Base-by-base conservation (phyloP, 2,888 invertebrate species). In the Netelia fuscicornis region DNA sequence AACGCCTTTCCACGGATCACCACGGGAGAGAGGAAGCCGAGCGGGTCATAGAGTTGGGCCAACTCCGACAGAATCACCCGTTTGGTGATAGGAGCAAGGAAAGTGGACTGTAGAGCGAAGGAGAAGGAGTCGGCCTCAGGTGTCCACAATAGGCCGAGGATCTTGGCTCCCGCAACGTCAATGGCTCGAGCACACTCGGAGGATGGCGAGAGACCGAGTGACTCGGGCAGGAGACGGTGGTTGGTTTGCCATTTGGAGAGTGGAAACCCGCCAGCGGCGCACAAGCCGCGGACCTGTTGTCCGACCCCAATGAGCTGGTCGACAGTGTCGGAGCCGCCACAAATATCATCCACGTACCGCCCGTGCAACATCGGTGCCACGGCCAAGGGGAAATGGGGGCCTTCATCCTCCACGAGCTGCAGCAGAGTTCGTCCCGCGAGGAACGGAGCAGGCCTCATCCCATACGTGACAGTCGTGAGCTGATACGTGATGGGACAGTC, bases 41-140 rank as follows among this genome's bases (percentile, higher is more conserved):
- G 77, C 9, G 86, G 86, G 65, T 87, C 86, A 20, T 78, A 87
- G 9, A 87, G 44, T 25, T 80, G 76, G 5, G 86, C 85, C 2
- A 82, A 48, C 42, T 85, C 56, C 0, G 85, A 86, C 1, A 84
- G 30, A 2, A 86, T 70, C 0, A 17, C 1, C 0, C 84, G 52
- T 60, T 88, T 87, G 2, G 85, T 84, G 44, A 75, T 2, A 3
- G 2, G 13, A 2, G 0, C 2, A 10, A 20, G 6, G 3, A 1
- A 11, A 1, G 11, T 1, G 25, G 25, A 25, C 25, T 25, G 11
- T 5, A 37, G 20, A 13, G 48, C 42, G 62, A 65, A 84, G 9
- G 23, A 11, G 44, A 76, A 84, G 0, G 2, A 10, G 37, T 84
- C 86, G 0, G 52, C 6, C 0, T 20, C n/a, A 0, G 71, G 56